These are phyloP conservation scores for Bucorvus abyssinicus DNA, from an alignment of 2,797 vertebrate species.

Conservation along the genomic window DNA sequence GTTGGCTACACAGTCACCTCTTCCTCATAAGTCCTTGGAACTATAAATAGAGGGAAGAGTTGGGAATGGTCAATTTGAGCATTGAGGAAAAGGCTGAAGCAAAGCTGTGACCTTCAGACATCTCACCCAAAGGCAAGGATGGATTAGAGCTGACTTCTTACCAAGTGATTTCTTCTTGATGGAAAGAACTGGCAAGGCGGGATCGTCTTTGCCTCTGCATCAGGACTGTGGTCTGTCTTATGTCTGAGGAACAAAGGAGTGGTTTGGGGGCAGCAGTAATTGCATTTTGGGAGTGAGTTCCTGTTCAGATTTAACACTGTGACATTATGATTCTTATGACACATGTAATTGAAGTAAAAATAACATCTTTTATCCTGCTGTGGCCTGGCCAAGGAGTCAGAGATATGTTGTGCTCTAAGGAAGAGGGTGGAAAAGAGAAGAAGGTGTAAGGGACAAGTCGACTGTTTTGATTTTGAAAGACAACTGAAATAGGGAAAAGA, in stretches of 20 bases:
- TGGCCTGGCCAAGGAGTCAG: neutral
- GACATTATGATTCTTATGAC: neutral
- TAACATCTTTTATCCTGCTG: neutral
- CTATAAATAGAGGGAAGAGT: neutral
- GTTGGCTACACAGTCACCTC: neutral
- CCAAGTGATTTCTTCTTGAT: neutral
- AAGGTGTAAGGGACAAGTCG: neutral
- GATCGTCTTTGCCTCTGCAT: neutral
- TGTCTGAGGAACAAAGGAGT: neutral
- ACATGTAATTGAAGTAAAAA: neutral
- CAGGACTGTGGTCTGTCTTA: neutral
- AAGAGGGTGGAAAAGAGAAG: neutral
- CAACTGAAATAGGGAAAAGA: neutral
- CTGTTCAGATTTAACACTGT: neutral
- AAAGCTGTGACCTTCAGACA: neutral
- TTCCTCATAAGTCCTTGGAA: neutral
- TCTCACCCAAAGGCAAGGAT: neutral
- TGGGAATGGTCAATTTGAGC: neutral
- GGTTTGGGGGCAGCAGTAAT: constrained; percentile 21
- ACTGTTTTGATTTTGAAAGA: neutral
- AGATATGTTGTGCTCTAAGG: neutral
- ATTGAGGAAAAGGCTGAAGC: neutral
- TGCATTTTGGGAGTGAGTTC: constrained; percentile 34
- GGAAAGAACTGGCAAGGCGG: neutral
- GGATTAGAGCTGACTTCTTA: neutral